Evolutionary conservation across 2,797 vertebrate genomes (phyloP).

Genomic region (Manis javanica): DNA sequence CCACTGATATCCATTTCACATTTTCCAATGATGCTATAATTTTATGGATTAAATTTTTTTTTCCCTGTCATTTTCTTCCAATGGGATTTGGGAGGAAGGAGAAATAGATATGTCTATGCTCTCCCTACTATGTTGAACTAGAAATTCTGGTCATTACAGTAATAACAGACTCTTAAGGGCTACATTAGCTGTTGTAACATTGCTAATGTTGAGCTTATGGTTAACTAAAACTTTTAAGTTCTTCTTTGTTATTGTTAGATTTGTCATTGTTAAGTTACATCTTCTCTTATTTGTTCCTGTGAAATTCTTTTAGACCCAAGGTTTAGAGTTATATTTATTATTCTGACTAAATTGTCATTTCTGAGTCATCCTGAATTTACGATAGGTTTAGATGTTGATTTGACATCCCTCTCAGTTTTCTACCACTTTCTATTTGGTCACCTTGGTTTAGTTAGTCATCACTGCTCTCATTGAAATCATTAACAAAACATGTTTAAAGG

Average conservation of each 20-base stretch:
- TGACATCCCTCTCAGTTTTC: neutral
- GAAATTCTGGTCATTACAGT: neutral
- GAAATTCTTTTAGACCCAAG: neutral
- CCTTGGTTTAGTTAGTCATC: neutral
- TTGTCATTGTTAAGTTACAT: neutral
- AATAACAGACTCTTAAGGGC: neutral
- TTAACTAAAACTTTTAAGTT: neutral
- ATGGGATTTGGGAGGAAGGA: neutral
- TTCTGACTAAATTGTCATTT: neutral
- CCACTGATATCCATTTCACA: neutral
- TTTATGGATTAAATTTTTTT: neutral
- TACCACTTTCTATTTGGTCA: neutral
- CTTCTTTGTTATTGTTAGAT: neutral
- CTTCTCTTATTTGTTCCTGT: neutral
- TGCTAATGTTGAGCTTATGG: neutral
- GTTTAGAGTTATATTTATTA: neutral
- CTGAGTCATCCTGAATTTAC: neutral
- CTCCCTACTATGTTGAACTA: neutral
- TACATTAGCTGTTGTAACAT: neutral
- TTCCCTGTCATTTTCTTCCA: neutral
- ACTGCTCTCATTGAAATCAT: neutral
- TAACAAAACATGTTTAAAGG: neutral
- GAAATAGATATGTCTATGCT: neutral
- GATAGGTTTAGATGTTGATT: neutral
- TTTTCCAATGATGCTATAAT: neutral